Conservation (phyloP, 1,140 invertebrate genomes). For the Melanaphis sacchari region DNA sequence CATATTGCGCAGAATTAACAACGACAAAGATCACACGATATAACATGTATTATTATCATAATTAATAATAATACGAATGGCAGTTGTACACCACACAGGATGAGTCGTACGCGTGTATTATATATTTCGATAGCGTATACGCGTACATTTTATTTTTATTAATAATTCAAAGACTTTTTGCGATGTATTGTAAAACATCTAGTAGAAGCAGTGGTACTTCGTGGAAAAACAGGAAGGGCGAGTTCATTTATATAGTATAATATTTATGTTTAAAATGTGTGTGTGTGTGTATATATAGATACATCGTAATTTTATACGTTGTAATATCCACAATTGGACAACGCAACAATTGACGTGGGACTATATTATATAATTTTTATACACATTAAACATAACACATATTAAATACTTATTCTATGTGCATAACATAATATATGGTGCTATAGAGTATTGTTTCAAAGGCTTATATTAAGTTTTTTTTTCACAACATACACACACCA, state of each 20-base stretch:
- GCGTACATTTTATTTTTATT: neutral
- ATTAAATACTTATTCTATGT: neutral
- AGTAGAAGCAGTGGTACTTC: neutral
- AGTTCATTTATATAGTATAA: neutral
- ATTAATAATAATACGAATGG: neutral
- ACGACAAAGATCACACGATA: neutral
- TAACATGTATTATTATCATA: neutral
- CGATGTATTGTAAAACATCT: neutral
- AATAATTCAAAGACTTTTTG: neutral
- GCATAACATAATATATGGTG: neutral
- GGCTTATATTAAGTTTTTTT: neutral
- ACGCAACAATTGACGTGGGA: neutral
- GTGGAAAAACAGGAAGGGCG: neutral
- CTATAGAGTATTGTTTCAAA: neutral
- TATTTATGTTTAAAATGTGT: neutral
- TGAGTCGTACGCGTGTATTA: neutral
- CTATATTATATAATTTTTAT: neutral
- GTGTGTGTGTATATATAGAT: neutral
- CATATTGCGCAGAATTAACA: neutral
- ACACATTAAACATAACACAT: neutral
- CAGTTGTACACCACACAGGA: neutral
- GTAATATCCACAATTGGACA: neutral
- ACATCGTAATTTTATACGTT: neutral
- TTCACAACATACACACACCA: neutral
- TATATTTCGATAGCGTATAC: neutral